These are phyloP conservation scores for Microcebus murinus DNA, from an alignment of 2,113 vertebrate species.

Conservation along the genomic window DNA sequence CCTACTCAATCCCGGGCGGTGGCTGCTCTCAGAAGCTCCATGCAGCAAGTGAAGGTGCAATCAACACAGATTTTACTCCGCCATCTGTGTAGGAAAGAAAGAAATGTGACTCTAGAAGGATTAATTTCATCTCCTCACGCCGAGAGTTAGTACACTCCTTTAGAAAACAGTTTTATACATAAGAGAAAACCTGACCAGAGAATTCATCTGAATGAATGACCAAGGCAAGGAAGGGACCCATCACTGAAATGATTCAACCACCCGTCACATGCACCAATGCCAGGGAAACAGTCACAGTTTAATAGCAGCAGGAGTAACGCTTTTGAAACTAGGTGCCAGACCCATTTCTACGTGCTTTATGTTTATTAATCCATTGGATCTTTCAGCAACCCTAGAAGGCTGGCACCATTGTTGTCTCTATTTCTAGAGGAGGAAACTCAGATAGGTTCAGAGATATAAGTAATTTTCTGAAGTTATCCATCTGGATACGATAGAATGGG, in stretches of 20 bases:
- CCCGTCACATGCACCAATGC: background rate
- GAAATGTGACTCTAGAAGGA: background rate
- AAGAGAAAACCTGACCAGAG: background rate
- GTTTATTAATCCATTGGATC: background rate
- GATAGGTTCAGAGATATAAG: background rate
- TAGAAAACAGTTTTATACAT: background rate
- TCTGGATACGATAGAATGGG: background rate
- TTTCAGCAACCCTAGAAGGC: background rate
- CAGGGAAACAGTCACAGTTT: background rate
- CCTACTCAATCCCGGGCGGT: background rate
- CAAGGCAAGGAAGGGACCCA: background rate
- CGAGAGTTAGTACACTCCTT: background rate
- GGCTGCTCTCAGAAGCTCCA: background rate
- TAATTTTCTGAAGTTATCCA: background rate
- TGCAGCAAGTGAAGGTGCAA: background rate
- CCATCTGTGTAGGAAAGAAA: slow-evolving; percentile 56
- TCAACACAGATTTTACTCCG: background rate
- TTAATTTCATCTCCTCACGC: background rate
- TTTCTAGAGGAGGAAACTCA: background rate
- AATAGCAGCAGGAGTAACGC: too few species aligned
- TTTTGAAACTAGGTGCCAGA: background rate
- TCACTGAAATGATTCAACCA: background rate
- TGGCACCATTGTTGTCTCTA: background rate
- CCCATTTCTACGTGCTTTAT: background rate
- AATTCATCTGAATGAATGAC: slow-evolving; percentile 5